Base-by-base conservation (phyloP, 1,140 invertebrate species). In the Triops cancriformis region DNA sequence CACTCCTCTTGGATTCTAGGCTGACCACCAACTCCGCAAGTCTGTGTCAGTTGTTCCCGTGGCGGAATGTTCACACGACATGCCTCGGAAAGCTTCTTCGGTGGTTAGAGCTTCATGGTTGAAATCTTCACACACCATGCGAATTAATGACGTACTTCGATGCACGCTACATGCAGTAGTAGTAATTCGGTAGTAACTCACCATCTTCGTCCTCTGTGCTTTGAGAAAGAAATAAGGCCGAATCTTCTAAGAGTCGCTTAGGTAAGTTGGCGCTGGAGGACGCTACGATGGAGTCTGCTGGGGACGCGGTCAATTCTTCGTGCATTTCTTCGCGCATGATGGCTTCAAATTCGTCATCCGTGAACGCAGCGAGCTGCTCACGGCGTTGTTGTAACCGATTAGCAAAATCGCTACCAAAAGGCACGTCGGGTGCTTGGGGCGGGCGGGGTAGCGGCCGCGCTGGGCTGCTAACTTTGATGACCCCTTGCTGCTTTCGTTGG, bases 401-500 rank as follows among this genome's bases (percentile, higher is more conserved):
- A n/a, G 72, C 37, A 77, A 77, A 77, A 23, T 77, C 51, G 27
- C 51, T 23, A 0, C 51, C 51, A 2, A 64, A 64, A 23, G 51
- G 0, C 6, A 64, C 4, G 18, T 64, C 51, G 23, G 51, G 3
- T 23, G 51, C 10, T n/a, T 18, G 4, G 23, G 51, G 51, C 6
- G 51, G 51, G 14, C 51, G 51, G 14, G 51, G 51, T 23, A 64
- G 23, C 14, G 51, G 51, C 18, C 23, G 74, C 64, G 31, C 73
- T 6, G 82, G 37, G 64, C 79, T 82, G 3, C 86, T 88, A 74
- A 94, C 89, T 85, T 93, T 93, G 23, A 94, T 90, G 18, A 93
- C 87, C 84, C 92, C 93, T 37, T 91, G 88, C 73, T 91, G 88
- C 76, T 90, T 91, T 37, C 93, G 87, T 82, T 93, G 89, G 80